Percentiles rank a stretch among this genome's conserved stretches.
Evolutionary conservation across 2,797 vertebrate genomes (phyloP).

Genomic region (Apodemus agrarius): DNA sequence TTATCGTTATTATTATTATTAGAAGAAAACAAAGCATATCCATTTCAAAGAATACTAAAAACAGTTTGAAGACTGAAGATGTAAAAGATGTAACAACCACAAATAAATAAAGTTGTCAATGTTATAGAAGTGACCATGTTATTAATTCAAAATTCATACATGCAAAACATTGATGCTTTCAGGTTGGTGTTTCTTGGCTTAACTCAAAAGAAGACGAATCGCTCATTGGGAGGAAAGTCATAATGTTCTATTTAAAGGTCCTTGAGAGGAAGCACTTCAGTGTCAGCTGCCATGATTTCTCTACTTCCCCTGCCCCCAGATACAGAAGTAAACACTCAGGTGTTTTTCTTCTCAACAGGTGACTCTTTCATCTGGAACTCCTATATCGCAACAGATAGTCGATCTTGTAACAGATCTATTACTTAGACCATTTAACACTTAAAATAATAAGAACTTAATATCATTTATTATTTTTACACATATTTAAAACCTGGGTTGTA

Average conservation of each 20-base stretch:
- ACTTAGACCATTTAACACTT: too few species aligned
- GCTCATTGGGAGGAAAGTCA: background rate
- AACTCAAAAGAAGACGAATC: background rate
- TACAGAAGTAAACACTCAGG: background rate
- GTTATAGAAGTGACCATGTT: background rate
- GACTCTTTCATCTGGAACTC: background rate
- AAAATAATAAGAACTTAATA: too few species aligned
- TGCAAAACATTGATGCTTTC: background rate
- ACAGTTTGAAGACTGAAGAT: too few species aligned
- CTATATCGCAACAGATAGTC: background rate
- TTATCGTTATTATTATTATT: too few species aligned
- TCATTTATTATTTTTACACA: background rate
- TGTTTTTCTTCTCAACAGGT: fast-evolving
- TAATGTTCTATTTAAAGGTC: background rate
- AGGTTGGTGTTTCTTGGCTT: background rate
- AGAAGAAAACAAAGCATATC: too few species aligned
- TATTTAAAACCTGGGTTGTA: background rate
- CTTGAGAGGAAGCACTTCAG: background rate
- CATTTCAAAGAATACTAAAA: too few species aligned
- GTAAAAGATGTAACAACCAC: too few species aligned
- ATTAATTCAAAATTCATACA: background rate
- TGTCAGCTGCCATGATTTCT: background rate
- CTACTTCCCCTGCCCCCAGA: background rate
- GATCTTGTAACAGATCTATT: background rate
- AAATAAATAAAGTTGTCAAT: background rate